Percentiles rank a stretch among this genome's conserved stretches.
Conservation (phyloP, 2,113 vertebrate species). For the Indri indri region DNA sequence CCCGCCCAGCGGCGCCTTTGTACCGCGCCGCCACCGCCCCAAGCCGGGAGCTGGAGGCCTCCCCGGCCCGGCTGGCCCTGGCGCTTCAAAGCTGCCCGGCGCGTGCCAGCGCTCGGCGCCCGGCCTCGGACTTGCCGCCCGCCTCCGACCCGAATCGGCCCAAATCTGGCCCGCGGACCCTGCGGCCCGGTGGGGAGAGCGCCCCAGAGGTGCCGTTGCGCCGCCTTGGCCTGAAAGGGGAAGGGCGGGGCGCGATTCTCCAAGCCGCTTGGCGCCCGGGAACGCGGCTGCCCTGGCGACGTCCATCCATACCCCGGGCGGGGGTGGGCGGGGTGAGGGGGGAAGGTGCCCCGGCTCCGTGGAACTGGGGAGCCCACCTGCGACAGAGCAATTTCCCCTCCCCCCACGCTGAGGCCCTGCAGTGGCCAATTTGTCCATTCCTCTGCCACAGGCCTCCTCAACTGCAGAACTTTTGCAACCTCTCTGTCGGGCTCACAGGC, state of each 20-base stretch:
- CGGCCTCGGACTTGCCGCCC: not conserved
- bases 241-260: constrained; percentile 65
- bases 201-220: not conserved
- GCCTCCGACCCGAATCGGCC: not conserved
- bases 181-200: not conserved
- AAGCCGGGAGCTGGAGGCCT: not conserved
- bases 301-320: not conserved
- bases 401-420: not conserved
- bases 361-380: not conserved
- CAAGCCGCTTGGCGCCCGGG: constrained; percentile 47
- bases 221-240: constrained; percentile 1
- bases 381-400: not conserved
- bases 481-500: not conserved
- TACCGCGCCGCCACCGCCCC: not conserved
- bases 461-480: not conserved
- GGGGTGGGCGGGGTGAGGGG: not conserved
- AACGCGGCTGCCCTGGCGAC: not conserved
- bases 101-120: constrained; percentile 54
- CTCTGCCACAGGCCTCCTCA: not conserved
- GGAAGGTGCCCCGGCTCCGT: no score
- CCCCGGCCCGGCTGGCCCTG: not conserved
- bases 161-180: not conserved
- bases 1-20: constrained; percentile 56
- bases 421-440: not conserved
- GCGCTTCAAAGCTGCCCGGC: constrained; percentile 66